Evolutionary conservation across 2,113 vertebrate genomes (phyloP).

Genomic region (Leptocoma aspasia): DNA sequence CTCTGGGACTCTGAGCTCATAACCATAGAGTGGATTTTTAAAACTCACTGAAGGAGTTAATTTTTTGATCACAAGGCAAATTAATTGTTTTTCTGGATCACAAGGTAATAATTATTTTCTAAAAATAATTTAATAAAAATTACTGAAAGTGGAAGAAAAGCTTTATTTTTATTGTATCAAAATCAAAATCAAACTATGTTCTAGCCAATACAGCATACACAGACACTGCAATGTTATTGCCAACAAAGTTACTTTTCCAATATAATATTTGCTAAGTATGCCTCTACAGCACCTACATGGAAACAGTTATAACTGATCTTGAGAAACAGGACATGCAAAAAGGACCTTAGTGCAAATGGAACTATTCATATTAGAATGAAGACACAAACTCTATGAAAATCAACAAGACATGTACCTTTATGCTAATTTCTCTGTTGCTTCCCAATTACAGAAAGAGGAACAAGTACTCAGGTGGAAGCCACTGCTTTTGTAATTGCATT

Average conservation of each 20-base stretch:
- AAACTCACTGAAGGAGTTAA: not conserved
- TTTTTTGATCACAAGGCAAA: not conserved
- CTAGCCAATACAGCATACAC: not conserved
- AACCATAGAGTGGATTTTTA: not conserved
- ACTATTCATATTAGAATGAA: not conserved
- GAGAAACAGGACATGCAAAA: not conserved
- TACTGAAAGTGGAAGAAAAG: not conserved
- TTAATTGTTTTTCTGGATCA: not conserved
- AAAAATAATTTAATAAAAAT: not conserved
- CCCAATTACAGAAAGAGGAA: not conserved
- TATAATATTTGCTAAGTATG: not conserved
- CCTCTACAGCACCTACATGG: not conserved
- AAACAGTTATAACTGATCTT: not conserved
- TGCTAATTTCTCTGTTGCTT: not conserved
- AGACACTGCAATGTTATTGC: not conserved
- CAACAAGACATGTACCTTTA: fast-evolving
- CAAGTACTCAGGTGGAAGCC: not conserved
- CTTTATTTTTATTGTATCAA: not conserved
- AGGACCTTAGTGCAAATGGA: not conserved
- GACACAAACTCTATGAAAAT: not conserved
- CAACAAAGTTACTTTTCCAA: not conserved
- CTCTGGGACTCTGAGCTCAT: not conserved
- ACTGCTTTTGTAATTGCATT: not conserved
- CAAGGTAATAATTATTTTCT: not conserved
- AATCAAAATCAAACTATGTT: not conserved